Evolutionary conservation across 2,888 invertebrate species (phyloP).

Genomic region (Lamellibrachia columna): DNA sequence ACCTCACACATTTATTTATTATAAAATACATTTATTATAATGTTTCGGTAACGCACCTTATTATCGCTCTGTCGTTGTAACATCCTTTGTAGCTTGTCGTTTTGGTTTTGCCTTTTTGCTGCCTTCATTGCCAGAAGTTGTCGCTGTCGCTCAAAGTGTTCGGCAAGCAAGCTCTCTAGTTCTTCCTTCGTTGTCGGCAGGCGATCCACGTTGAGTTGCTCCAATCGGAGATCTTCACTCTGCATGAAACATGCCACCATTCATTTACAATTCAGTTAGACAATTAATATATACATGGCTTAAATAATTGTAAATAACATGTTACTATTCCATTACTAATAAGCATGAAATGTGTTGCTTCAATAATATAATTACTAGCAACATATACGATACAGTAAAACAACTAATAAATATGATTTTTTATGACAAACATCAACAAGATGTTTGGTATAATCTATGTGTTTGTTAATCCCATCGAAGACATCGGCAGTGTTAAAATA

Average conservation of each 20-base stretch:
- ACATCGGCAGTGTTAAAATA: not conserved
- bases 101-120: not conserved
- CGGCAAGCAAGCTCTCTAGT: not conserved
- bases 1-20: not conserved
- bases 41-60: not conserved
- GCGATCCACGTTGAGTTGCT: not conserved
- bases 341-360: too few relatives aligned
- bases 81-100: not conserved
- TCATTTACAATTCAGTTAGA: not conserved
- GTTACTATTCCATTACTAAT: not conserved
- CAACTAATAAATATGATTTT: too few relatives aligned
- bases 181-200: not conserved
- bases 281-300: not conserved
- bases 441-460: not conserved
- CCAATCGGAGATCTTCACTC: not conserved
- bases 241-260: not conserved
- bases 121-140: constrained; percentile 3
- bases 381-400: too few relatives aligned
- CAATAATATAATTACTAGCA: too few relatives aligned
- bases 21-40: not conserved
- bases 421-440: too few relatives aligned
- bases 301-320: not conserved
- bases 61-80: not conserved
- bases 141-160: not conserved
- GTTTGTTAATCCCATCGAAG: not conserved